Base-by-base conservation (phyloP, 2,113 vertebrate species). In the Dicerorhinus sumatrensis region DNA sequence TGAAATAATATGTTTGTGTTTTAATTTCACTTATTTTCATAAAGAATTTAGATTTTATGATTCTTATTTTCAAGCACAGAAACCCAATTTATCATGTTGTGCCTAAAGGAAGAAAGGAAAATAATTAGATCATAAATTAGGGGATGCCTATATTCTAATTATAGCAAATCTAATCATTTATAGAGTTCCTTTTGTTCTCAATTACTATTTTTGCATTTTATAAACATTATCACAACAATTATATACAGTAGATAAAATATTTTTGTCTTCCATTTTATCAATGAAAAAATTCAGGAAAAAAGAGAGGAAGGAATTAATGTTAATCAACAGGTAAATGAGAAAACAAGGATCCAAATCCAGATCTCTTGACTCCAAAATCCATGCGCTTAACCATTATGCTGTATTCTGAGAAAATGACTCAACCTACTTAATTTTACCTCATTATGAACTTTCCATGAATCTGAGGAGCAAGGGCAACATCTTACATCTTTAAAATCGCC, bases 41-140 rank as follows among this genome's bases (percentile, higher is more conserved):
- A 63, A 94, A 88, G 46, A 95, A 79, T 69, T 39, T 96, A 46
- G 17, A 92, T 84, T 95, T 97, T 96, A 90, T 80, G 20, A 46
- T 63, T 77, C n/a, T 65, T 84, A 63, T 91, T 96, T 91, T 94
- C 17, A 67, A 81, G 54, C 95, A 81, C 20, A 88, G 25, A 92
- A 90, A 33, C 16, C 20, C 23, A 92, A n/a, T 86, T 96, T 86
- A 84, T 95, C 94, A 81, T 65, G 69, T 77, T 91, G 67, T 93
- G 39, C 76, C 80, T 91, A 67, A 76, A 79, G 36, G 14, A 95
- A 94, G 20, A 89, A 56, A 96, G 75, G 60, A 96, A 84, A 91
- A 84, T 96, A 96, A 96, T 96, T 97, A 96, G 56, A 12, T 67
- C 42, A 69, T 96, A 94, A 96, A 87, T 92, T 97, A 82, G 13